Conservation (phyloP, 2,113 vertebrate genomes). For the Zosterops borbonicus region DNA sequence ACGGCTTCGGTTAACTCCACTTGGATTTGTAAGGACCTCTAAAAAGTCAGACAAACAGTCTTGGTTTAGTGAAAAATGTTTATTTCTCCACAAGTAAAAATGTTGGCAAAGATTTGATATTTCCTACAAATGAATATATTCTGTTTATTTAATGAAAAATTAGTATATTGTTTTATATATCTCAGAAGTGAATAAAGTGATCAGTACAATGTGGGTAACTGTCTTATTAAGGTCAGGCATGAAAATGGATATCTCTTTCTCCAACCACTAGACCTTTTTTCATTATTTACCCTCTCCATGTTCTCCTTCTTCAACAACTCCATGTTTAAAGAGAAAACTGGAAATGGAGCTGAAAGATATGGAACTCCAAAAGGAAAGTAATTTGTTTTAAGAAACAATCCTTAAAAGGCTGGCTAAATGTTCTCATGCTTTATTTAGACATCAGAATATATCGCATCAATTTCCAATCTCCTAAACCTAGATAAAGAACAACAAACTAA, state of each 20-base stretch:
- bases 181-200: not conserved
- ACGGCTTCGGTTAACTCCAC: not conserved
- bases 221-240: not conserved
- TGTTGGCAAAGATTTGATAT: not conserved
- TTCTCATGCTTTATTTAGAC: not conserved
- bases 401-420: not conserved
- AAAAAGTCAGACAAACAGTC: not conserved
- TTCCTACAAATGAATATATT: not conserved
- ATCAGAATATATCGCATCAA: not conserved
- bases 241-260: not conserved
- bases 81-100: not conserved
- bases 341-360: not conserved
- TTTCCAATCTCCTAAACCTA: not conserved
- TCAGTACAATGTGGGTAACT: not conserved
- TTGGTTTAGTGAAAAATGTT: not conserved
- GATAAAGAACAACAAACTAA: conserved; percentile 19
- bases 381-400: not conserved
- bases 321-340: not conserved
- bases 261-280: not conserved
- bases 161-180: not conserved
- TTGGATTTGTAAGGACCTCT: not conserved
- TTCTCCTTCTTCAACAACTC: not conserved
- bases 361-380: not conserved
- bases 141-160: not conserved
- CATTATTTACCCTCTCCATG: not conserved